Percentiles rank a stretch among this genome's conserved stretches.
phyloP scores from a whole-genome alignment of 2,113 vertebrate genomes.

The Semicossyphus pulcher region DNA sequence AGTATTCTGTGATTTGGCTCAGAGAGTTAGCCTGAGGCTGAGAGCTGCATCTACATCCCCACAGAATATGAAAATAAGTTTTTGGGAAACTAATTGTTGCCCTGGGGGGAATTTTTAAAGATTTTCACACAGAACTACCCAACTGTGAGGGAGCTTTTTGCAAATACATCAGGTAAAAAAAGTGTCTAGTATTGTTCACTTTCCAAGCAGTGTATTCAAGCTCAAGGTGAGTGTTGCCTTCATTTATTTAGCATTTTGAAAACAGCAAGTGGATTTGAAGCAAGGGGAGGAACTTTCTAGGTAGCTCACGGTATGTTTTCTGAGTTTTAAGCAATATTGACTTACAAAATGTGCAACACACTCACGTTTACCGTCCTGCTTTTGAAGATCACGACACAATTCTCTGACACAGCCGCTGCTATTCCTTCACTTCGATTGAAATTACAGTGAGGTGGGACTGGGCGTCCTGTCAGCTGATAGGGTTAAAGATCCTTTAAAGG shows the following conservation, averaged over 20 bases:
- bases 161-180: slow-evolving; percentile 30
- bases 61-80: slow-evolving; percentile 14
- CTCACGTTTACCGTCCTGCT: too few species aligned
- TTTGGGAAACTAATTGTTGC: slow-evolving; percentile 56
- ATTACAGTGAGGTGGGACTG: too few species aligned
- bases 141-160: slow-evolving; percentile 31
- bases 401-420: neutral
- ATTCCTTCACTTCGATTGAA: too few species aligned
- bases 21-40: slow-evolving; percentile 23
- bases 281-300: neutral
- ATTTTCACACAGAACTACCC: slow-evolving; percentile 29
- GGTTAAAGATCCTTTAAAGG: too few species aligned
- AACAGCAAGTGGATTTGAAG: neutral
- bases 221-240: slow-evolving; percentile 9
- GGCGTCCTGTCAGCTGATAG: too few species aligned
- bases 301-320: too few species aligned
- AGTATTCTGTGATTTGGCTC: slow-evolving; percentile 31
- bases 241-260: slow-evolving; percentile 3
- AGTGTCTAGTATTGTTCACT: slow-evolving; percentile 5
- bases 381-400: neutral
- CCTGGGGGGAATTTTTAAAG: slow-evolving; percentile 14
- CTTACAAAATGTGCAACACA: too few species aligned
- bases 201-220: slow-evolving; percentile 5
- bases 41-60: slow-evolving; percentile 18
- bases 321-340: too few species aligned